phyloP scores from a whole-genome alignment of 2,888 invertebrate genomes.

The Plagodis dolabraria region DNA sequence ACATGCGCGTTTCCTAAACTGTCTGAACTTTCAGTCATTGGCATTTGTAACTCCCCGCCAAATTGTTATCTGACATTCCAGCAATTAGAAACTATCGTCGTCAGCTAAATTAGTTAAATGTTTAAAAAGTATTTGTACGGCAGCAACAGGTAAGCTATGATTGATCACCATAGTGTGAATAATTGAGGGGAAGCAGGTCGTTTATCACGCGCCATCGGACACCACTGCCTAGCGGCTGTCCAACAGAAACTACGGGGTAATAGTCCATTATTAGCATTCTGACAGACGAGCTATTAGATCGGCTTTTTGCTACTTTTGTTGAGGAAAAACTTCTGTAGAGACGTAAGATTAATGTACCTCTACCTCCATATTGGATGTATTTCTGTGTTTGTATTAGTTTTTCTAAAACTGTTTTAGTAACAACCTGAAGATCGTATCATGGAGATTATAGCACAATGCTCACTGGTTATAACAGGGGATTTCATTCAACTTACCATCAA shows the following conservation, averaged over 20 bases:
- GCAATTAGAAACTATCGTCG: background rate
- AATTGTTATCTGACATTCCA: slow-evolving; percentile 13
- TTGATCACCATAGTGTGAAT: slow-evolving; percentile 54
- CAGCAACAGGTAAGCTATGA: slow-evolving; percentile 46
- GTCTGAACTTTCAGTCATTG: slow-evolving; percentile 1
- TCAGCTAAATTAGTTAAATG: slow-evolving; percentile 6
- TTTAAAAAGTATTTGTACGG: slow-evolving; percentile 9
- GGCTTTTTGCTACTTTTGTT: too few relatives aligned
- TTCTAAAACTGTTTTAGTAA: too few relatives aligned
- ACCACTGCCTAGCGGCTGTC: slow-evolving; percentile 19
- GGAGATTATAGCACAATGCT: too few relatives aligned
- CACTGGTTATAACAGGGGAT: too few relatives aligned
- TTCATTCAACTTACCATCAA: too few relatives aligned
- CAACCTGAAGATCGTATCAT: too few relatives aligned
- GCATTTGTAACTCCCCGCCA: background rate
- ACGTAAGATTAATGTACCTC: too few relatives aligned
- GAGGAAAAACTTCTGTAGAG: too few relatives aligned
- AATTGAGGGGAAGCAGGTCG: slow-evolving; percentile 43
- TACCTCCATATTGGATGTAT: too few relatives aligned
- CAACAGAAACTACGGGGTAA: slow-evolving; percentile 20
- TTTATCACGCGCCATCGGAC: slow-evolving; percentile 51
- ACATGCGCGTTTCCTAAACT: background rate
- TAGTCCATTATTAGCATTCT: slow-evolving; percentile 14
- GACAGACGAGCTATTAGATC: background rate
- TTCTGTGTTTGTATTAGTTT: too few relatives aligned